Percentiles rank a stretch among this genome's conserved stretches.
Conservation (phyloP, 2,797 vertebrate species). For the Trematomus bernacchii region DNA sequence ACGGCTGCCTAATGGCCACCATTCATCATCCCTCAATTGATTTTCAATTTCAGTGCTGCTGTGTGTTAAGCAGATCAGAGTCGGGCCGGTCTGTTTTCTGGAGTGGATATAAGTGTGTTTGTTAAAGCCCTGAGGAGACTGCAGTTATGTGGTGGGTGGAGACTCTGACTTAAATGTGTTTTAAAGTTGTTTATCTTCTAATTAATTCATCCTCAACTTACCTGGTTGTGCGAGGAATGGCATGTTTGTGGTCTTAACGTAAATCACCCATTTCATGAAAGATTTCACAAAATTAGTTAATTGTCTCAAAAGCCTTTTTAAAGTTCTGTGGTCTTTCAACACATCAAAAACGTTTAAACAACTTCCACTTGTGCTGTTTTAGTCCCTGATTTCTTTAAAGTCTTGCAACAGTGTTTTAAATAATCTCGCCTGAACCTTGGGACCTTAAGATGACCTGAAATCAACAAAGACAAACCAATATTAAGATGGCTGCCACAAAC, state of each 20-base stretch:
- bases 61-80: slow-evolving; percentile 36
- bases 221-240: not conserved
- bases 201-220: not conserved
- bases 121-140: slow-evolving; percentile 7
- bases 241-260: not conserved
- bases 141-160: not conserved
- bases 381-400: too few species aligned
- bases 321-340: too few species aligned
- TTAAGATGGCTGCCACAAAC: too few species aligned
- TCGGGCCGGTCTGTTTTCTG: slow-evolving; percentile 15
- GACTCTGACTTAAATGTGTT: slow-evolving; percentile 6
- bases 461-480: too few species aligned
- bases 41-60: slow-evolving; percentile 33
- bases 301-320: too few species aligned
- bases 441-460: too few species aligned
- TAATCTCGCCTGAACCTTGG: too few species aligned
- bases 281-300: too few species aligned
- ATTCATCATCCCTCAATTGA: slow-evolving; percentile 42
- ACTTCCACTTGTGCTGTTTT: too few species aligned
- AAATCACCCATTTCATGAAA: not conserved
- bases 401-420: too few species aligned
- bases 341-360: too few species aligned
- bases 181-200: not conserved
- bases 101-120: slow-evolving; percentile 29
- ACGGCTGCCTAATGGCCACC: slow-evolving; percentile 14